These are phyloP conservation scores for Grapholita molesta DNA, from an alignment of 1,140 invertebrate species.

Conservation along the genomic window DNA sequence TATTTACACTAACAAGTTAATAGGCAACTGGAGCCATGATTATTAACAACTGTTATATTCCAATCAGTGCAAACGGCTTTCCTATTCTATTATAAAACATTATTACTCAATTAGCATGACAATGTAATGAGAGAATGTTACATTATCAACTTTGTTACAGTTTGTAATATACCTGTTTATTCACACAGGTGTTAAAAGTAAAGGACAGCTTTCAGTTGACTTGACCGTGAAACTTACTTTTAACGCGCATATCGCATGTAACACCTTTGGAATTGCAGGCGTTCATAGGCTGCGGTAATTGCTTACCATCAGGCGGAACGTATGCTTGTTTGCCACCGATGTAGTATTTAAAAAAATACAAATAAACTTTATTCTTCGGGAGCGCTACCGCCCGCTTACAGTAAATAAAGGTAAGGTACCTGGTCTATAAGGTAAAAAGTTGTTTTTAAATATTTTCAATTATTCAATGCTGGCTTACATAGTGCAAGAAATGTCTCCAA, in stretches of 20 bases:
- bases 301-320: too few relatives aligned
- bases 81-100: not conserved
- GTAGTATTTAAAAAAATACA: too few relatives aligned
- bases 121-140: not conserved
- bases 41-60: not conserved
- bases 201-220: not conserved
- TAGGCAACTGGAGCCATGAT: not conserved
- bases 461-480: too few relatives aligned
- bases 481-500: too few relatives aligned
- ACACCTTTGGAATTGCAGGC: not conserved
- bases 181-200: not conserved
- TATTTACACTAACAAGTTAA: not conserved
- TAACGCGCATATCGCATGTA: too few relatives aligned
- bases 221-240: not conserved
- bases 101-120: not conserved
- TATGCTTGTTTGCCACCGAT: too few relatives aligned
- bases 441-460: too few relatives aligned
- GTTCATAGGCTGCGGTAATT: too few relatives aligned
- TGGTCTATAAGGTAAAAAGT: too few relatives aligned
- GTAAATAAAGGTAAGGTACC: too few relatives aligned
- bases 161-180: not conserved
- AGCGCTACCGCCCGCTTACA: too few relatives aligned
- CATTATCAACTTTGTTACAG: not conserved
- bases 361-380: too few relatives aligned
- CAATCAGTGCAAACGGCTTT: not conserved